Evolutionary conservation across 2,888 invertebrate genomes (phyloP).

Genomic region (Rhorus exstirpatorius): DNA sequence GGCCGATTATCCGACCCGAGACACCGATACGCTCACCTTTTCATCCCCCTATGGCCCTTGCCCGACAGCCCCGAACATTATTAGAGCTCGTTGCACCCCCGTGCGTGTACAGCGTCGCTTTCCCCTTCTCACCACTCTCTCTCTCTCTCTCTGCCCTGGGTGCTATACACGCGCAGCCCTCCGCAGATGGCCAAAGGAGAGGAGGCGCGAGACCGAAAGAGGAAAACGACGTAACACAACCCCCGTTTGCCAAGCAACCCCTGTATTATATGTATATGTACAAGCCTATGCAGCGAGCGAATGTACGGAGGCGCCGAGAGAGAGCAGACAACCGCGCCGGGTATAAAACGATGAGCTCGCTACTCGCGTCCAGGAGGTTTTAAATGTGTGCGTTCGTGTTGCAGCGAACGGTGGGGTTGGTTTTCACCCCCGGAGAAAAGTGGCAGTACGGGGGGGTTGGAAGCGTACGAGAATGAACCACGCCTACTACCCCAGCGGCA

Average conservation of each 20-base stretch:
- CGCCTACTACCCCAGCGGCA: slow-evolving; percentile 66
- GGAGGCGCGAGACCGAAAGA: slow-evolving; percentile 42
- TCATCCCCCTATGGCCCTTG: slow-evolving; percentile 56
- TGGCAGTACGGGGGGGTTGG: slow-evolving; percentile 34
- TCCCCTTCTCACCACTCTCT: background rate
- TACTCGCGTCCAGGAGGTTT: slow-evolving; percentile 32
- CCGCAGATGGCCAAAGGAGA: slow-evolving; percentile 14
- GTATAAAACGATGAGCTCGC: slow-evolving; percentile 55
- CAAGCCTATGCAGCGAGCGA: no score
- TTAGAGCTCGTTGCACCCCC: slow-evolving; percentile 43
- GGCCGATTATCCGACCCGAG: slow-evolving; percentile 82
- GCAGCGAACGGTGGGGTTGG: slow-evolving; percentile 47
- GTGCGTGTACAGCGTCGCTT: slow-evolving; percentile 22
- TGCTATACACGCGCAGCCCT: background rate
- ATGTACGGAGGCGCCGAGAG: slow-evolving; percentile 19
- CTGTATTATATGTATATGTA: no score
- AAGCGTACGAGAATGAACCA: slow-evolving; percentile 63
- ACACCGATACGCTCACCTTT: slow-evolving; percentile 75
- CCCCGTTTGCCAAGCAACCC: slow-evolving; percentile 31
- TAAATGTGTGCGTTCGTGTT: slow-evolving; percentile 31
- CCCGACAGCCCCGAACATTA: slow-evolving; percentile 40
- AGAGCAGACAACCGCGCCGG: no score
- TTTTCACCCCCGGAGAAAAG: slow-evolving; percentile 55
- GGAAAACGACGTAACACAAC: slow-evolving; percentile 48
- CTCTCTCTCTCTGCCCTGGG: slow-evolving; percentile 5